Percentiles rank a stretch among this genome's conserved stretches.
Evolutionary conservation across 1,140 invertebrate genomes (phyloP).

Genomic region (Adelges cooleyi): DNA sequence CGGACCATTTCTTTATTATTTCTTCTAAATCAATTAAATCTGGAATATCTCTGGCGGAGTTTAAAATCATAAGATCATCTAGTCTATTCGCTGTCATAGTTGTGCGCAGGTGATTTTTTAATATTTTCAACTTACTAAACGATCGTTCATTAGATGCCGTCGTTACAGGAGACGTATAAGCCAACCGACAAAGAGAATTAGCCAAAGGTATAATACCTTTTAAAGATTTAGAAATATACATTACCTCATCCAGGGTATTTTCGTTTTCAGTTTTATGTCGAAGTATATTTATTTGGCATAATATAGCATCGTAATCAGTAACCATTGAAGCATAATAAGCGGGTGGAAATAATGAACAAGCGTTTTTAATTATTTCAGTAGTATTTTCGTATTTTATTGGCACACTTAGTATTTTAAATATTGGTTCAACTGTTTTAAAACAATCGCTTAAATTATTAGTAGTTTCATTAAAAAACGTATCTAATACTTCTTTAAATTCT

Average conservation of each 20-base stretch:
- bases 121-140: not conserved
- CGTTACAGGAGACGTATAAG: too few relatives aligned
- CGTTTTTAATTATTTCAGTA: not conserved
- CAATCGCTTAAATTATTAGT: not conserved
- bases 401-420: not conserved
- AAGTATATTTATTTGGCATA: constrained; percentile 1
- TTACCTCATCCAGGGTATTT: not conserved
- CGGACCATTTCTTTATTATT: too few relatives aligned
- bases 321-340: not conserved
- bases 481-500: not conserved
- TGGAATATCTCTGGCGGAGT: too few relatives aligned
- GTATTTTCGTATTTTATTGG: too few relatives aligned
- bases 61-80: too few relatives aligned
- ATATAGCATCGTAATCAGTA: constrained; percentile 2
- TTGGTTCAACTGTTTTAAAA: not conserved
- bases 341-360: not conserved
- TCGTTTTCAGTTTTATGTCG: not conserved
- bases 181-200: not conserved
- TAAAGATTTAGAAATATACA: not conserved
- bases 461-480: not conserved
- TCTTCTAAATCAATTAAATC: too few relatives aligned
- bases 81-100: not conserved
- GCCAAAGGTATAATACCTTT: not conserved
- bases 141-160: not conserved
- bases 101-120: not conserved